Conservation (phyloP, 1,140 invertebrate genomes). For the Drosophila sulfurigaster region DNA sequence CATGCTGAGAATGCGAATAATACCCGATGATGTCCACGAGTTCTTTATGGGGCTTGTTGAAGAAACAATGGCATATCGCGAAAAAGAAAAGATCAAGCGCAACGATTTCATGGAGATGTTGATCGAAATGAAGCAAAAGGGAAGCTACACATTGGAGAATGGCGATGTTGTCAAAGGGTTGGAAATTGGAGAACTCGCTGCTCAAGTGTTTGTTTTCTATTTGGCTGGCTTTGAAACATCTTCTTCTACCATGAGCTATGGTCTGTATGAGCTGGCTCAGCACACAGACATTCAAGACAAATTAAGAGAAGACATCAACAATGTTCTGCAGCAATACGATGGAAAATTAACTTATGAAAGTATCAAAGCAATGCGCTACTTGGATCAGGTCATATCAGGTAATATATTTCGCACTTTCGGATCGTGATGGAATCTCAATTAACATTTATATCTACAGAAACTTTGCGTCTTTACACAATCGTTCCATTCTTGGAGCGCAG, state of each 20-base stretch:
- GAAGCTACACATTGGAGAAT: slow-evolving; percentile 51
- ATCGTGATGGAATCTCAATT: background rate
- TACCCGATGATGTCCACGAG: slow-evolving; percentile 82
- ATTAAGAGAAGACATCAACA: slow-evolving; percentile 85
- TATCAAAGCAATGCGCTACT: slow-evolving; percentile 86
- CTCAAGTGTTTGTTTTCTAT: slow-evolving; percentile 88
- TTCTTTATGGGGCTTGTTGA: slow-evolving; percentile 86
- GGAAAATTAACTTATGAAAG: slow-evolving; percentile 87
- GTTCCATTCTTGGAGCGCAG: slow-evolving; percentile 87
- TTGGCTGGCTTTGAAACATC: slow-evolving; percentile 88
- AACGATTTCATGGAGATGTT: slow-evolving; percentile 87
- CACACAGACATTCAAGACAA: slow-evolving; percentile 85
- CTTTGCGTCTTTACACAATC: slow-evolving; percentile 88
- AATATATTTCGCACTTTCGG: slow-evolving; percentile 9
- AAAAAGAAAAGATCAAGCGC: slow-evolving; percentile 85
- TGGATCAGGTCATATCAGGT: slow-evolving; percentile 87
- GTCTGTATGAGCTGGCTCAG: slow-evolving; percentile 85
- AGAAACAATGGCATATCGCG: slow-evolving; percentile 85
- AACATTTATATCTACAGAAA: slow-evolving; percentile 85
- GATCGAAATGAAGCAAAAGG: slow-evolving; percentile 85
- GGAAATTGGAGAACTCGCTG: slow-evolving; percentile 74
- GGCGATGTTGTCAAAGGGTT: slow-evolving; percentile 61
- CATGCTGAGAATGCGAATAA: slow-evolving; percentile 44
- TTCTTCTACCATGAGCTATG: slow-evolving; percentile 85
- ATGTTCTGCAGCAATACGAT: slow-evolving; percentile 85